phyloP scores from a whole-genome alignment of 2,797 vertebrate genomes.

The Pelodytes ibericus region DNA sequence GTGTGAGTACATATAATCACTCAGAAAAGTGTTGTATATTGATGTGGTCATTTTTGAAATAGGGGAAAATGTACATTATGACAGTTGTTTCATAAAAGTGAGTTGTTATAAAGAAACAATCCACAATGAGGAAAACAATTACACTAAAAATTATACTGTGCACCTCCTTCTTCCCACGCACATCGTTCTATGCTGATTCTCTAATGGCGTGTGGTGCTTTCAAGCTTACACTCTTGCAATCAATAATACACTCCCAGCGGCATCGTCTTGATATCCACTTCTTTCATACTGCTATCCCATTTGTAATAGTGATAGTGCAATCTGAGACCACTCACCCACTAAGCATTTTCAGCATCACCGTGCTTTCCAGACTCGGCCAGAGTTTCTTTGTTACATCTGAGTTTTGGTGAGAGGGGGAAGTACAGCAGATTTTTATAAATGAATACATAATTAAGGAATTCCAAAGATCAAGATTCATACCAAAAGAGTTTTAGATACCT shows the following conservation, averaged over 20 bases:
- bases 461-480: neutral
- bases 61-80: too few relatives aligned
- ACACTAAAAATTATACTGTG: neutral
- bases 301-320: slow-evolving; percentile 28
- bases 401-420: neutral
- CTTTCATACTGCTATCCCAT: slow-evolving; percentile 9
- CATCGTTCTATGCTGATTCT: slow-evolving; percentile 8
- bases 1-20: neutral
- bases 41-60: too few relatives aligned
- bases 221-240: slow-evolving; percentile 33
- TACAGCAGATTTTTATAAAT: neutral
- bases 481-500: neutral
- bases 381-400: neutral
- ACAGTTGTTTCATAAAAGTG: too few relatives aligned
- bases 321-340: slow-evolving; percentile 17
- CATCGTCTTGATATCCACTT: slow-evolving; percentile 24
- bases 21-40: neutral
- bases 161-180: slow-evolving; percentile 17
- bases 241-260: slow-evolving; percentile 37
- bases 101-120: too few relatives aligned
- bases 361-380: neutral
- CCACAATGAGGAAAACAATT: neutral
- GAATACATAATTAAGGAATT: neutral
- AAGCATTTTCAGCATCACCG: neutral
- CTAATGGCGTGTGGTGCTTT: slow-evolving; percentile 33